These are phyloP conservation scores for Sinonovacula constricta DNA, from an alignment of 1,140 invertebrate species.

Conservation along the genomic window DNA sequence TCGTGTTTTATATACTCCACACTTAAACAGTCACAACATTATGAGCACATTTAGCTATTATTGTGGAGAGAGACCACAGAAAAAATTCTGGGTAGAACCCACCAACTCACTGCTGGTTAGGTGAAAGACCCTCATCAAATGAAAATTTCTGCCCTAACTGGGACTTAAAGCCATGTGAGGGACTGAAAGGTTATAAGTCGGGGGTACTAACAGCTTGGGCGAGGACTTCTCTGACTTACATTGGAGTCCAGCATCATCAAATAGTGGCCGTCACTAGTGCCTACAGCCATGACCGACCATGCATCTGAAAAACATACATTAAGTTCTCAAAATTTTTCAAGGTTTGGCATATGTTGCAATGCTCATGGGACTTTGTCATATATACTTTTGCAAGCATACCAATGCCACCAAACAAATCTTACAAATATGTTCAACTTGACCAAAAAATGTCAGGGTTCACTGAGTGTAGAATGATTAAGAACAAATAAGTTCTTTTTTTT, in stretches of 20 bases:
- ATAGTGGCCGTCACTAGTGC: constrained; percentile 52
- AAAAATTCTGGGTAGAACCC: too few species aligned
- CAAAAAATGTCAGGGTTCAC: not conserved
- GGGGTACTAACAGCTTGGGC: too few species aligned
- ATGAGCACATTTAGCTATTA: too few species aligned
- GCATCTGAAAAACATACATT: constrained; percentile 53
- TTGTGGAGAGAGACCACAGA: too few species aligned
- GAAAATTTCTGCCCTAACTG: not conserved
- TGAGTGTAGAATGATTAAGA: not conserved
- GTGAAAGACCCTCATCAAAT: not conserved
- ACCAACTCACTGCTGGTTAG: not conserved
- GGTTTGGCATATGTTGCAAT: not conserved
- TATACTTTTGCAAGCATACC: not conserved
- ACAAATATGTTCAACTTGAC: not conserved
- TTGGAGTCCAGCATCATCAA: constrained; percentile 59
- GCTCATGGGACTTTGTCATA: not conserved
- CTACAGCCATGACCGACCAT: constrained; percentile 26
- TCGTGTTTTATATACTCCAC: too few species aligned
- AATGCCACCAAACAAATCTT: not conserved
- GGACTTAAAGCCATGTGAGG: not conserved
- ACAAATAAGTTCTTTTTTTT: too few species aligned
- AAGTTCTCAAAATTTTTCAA: not conserved
- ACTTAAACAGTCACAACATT: too few species aligned
- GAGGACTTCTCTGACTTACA: too few species aligned
- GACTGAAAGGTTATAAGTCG: not conserved